Evolutionary conservation across 2,113 vertebrate genomes (phyloP), one percentile per base, ranked within the genome.

Genomic region (Calyptommatus sinebrachiatus): DNA sequence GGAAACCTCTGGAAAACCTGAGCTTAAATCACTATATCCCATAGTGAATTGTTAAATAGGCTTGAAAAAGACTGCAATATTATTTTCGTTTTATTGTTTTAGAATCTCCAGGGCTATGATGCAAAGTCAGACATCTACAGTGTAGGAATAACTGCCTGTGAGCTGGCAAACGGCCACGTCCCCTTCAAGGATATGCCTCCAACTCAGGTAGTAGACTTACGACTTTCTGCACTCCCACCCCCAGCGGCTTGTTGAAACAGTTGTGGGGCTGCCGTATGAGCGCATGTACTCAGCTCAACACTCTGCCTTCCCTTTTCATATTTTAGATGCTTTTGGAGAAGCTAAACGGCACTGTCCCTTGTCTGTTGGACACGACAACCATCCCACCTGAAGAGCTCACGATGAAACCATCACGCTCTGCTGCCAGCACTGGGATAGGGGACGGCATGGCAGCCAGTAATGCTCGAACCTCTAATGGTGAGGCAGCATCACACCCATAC

Each of bases 131-230:
- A 99, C 90, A 99, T 99, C 89, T 99, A 99, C 93, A 99, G 98
- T 24, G 93, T 99, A 57, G 98, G 98, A 77, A 99, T 99, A 92
- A 99, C 97, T 0, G 98, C 98, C 12, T 99, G 98, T 77, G 98
- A 99, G 91, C 93, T 99, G 85, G 98, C 98, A 75, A 99, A 99
- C 5, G 98, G 98, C 62, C 98, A 99, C 0, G 98, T 99, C n/a
- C 98, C 98, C 0, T 99, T 99, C 82, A 99, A 99, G 92, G 98
- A 99, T 89, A 99, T 99, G 98, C 97, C 98, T 75, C 96, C 97
- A 22, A 99, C 98, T 50, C 98, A 99, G 97, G 98, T 96, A 3
- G 83, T 89, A 62, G 31, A 72, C 41, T 14, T 26, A 6, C 21
- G 57, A 7, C 11, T 72, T 75, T 21, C 60, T 74, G 18, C 29